phyloP scores from a whole-genome alignment of 2,888 invertebrate species.

The Glyphotaelius pellucidus region DNA sequence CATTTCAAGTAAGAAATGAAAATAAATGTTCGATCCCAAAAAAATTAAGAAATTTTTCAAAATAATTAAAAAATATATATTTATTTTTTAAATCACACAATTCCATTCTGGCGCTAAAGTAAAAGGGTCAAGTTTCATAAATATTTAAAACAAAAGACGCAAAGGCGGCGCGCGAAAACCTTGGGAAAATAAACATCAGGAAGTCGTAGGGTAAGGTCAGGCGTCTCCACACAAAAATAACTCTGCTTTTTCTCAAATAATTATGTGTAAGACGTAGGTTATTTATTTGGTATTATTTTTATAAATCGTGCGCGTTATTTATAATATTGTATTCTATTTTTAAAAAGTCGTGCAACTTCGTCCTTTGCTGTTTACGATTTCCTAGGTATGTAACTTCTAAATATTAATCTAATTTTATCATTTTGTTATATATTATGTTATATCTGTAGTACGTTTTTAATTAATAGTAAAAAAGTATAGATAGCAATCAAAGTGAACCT shows the following conservation, averaged over 20 bases:
- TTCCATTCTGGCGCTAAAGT: not conserved
- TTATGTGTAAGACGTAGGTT: not conserved
- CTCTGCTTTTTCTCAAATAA: not conserved
- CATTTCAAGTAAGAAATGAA: too few species aligned
- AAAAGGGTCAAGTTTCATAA: not conserved
- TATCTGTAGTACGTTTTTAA: not conserved
- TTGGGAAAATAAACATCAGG: slow-evolving; percentile 5
- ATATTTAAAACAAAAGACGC: not conserved
- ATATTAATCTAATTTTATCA: not conserved
- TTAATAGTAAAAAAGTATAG: not conserved
- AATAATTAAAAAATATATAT: too few species aligned
- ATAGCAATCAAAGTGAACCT: not conserved
- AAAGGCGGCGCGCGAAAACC: not conserved
- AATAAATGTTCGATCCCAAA: too few species aligned
- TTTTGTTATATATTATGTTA: not conserved
- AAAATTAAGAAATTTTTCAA: too few species aligned
- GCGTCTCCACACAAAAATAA: not conserved
- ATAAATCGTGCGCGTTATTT: not conserved
- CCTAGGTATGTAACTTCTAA: not conserved
- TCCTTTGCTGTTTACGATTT: not conserved
- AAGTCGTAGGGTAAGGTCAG: not conserved
- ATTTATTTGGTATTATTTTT: not conserved
- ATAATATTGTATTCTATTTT: not conserved
- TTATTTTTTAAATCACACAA: not conserved
- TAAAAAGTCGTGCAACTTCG: not conserved